Base-by-base conservation (phyloP, 2,797 vertebrate species). In the Enteromius radiatus region DNA sequence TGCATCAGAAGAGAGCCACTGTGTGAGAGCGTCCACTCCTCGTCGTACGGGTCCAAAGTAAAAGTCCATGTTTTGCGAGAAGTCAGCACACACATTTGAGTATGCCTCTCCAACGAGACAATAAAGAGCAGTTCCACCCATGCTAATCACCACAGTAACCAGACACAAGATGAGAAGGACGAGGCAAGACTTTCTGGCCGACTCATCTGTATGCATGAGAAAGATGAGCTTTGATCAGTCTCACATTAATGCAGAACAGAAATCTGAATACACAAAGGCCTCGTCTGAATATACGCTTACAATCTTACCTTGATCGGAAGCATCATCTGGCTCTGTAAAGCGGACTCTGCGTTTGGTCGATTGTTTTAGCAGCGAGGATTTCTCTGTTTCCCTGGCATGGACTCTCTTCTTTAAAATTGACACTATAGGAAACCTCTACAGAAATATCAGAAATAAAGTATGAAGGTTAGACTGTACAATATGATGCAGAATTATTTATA, bases 391-490 rank as follows among this genome's bases (percentile, higher is more conserved):
- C 61, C 96, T 95, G 81, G 92, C 81, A 1, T 94, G 94, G 0
- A 90, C 89, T 87, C 91, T 94, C 90, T 96, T 97, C 93, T 99
- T 99, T 86, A 99, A 89, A 80, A 99, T 99, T 81, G 98, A 99
- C 52, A 99, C 96, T 89, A 99, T 90, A 26, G 95, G 95, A 33
- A 92, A 93, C 75, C 90, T 95, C 98, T 99, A 87, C 3, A 63
- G 49, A 43, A 17, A 82, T 36, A 21, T 64, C 10, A 26, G 8
- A 15, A 76, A 11, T 74, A 31, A 81, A 23, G 5, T 19, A 61
- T 49, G 6, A 45, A 65, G 63, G 63, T 45, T 8, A 23, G 59
- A 41, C 21, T 23, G 21, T 52, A 17, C 52, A 33, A n/a, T 14
- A 12, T 21, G 5, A 47, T 19, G 17, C 19, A 12, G 17, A 52